Conservation (phyloP, 2,113 vertebrate genomes). For the Pyrgilauda ruficollis region DNA sequence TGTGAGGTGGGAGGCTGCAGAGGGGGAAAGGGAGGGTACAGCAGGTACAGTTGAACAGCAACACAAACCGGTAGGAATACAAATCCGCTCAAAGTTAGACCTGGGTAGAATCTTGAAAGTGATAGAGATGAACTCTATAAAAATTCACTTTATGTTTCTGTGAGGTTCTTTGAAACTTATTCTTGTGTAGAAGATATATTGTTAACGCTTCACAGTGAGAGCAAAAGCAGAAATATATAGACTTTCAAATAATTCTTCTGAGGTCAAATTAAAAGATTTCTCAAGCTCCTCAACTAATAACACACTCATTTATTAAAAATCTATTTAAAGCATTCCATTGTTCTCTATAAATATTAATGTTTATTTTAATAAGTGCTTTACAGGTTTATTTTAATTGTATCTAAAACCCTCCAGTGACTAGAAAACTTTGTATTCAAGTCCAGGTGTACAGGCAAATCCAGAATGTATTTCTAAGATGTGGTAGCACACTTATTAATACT, state of each 20-base stretch:
- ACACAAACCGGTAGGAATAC: background rate
- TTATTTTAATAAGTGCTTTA: constrained; percentile 53
- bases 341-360: constrained; percentile 59
- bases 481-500: constrained; percentile 6
- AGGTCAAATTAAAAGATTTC: background rate
- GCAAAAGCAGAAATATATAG: background rate
- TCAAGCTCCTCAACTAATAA: background rate
- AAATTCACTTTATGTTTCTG: background rate
- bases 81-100: background rate
- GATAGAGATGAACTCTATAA: background rate
- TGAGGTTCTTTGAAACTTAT: background rate
- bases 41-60: background rate
- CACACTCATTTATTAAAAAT: constrained; percentile 35
- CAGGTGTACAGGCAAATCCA: constrained; percentile 19
- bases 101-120: background rate
- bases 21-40: background rate
- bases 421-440: constrained; percentile 42
- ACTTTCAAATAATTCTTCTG: background rate
- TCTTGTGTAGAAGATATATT: background rate
- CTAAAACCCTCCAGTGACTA: constrained; percentile 1
- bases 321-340: constrained; percentile 31
- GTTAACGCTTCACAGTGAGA: background rate
- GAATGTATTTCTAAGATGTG: constrained; percentile 24
- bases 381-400: constrained; percentile 42
- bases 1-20: background rate